A percentile compares a stretch with the other conserved stretches of the same genome.
Conservation (phyloP, 2,797 vertebrate genomes). For the Dromococcyx pavoninus region DNA sequence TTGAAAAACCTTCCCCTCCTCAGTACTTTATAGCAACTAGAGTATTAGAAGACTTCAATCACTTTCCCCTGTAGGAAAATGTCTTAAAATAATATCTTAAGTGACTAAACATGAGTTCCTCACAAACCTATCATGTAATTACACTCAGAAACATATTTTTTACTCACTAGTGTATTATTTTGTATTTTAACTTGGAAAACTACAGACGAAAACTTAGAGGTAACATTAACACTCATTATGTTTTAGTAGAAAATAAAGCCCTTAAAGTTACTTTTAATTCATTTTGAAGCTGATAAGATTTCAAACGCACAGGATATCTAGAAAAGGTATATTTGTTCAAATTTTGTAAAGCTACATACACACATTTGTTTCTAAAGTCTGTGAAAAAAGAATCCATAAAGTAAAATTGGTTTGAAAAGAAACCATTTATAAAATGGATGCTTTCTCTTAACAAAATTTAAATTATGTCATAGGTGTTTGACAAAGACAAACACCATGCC, state of each 20-base stretch:
- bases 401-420: neutral
- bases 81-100: neutral
- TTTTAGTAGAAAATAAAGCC: neutral
- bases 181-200: neutral
- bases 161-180: neutral
- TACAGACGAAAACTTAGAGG: neutral
- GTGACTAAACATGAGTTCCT: neutral
- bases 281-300: neutral
- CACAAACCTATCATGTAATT: neutral
- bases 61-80: neutral
- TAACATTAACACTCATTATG: neutral
- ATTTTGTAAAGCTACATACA: neutral
- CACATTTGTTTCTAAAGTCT: neutral
- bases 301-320: neutral
- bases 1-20: neutral
- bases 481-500: neutral
- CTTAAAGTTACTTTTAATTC: neutral
- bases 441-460: neutral
- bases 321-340: neutral
- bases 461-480: neutral
- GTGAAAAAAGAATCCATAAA: neutral
- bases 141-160: neutral
- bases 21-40: neutral
- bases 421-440: neutral
- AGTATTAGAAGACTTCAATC: neutral